These are phyloP conservation scores for Python bivittatus DNA, from an alignment of 2,113 vertebrate genomes.

Conservation along the genomic window DNA sequence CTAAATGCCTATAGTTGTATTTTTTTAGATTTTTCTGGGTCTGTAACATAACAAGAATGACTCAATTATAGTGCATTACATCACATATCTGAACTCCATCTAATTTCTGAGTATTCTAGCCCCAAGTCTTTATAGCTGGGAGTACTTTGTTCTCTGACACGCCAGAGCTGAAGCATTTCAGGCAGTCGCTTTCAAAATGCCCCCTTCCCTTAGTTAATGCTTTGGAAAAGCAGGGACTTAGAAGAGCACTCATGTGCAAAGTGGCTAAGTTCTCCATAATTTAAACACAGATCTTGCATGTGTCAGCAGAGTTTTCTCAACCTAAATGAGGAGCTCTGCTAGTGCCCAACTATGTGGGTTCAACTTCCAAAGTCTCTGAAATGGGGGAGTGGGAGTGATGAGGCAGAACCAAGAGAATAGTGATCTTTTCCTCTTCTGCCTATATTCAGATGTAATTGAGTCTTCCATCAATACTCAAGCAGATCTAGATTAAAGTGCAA, in stretches of 20 bases:
- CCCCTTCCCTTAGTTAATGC: background rate
- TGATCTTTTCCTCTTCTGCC: background rate
- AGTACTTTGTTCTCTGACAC: background rate
- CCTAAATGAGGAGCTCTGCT: background rate
- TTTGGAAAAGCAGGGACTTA: background rate
- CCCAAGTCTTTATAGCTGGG: background rate
- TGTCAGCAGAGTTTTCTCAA: background rate
- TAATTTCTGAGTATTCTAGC: background rate
- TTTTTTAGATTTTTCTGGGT: background rate
- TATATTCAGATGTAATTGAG: background rate
- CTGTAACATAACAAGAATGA: background rate
- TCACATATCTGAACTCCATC: background rate
- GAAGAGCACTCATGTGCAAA: background rate
- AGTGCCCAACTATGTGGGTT: background rate
- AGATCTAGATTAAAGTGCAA: background rate
- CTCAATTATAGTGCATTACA: background rate
- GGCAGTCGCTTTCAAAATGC: background rate
- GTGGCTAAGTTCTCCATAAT: background rate
- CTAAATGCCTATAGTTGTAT: background rate
- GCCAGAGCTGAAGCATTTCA: background rate
- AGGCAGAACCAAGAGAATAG: background rate
- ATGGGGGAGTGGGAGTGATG: background rate
- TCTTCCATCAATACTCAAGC: background rate
- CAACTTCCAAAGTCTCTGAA: background rate
- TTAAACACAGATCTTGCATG: background rate